phyloP scores from a whole-genome alignment of 1,140 invertebrate species.

The Sitophilus oryzae region DNA sequence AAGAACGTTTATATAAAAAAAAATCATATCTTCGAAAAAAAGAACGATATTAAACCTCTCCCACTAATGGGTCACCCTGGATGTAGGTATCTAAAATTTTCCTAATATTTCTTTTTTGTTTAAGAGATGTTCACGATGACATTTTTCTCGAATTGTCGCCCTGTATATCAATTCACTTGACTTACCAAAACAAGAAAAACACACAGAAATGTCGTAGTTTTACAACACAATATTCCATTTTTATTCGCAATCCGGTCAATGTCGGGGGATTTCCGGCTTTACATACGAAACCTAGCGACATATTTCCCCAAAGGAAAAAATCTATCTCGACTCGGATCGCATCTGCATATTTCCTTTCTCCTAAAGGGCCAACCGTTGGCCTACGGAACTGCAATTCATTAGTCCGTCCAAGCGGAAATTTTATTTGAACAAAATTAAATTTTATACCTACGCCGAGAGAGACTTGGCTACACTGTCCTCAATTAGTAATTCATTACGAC shows the following conservation, averaged over 20 bases:
- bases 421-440: conserved; percentile 7
- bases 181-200: too few species aligned
- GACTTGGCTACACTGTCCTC: conserved; percentile 2
- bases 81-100: too few species aligned
- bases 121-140: too few species aligned
- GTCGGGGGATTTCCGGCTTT: background rate
- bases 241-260: background rate
- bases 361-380: background rate
- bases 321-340: background rate
- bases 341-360: background rate
- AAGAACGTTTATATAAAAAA: too few species aligned
- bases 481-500: conserved; percentile 6
- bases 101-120: too few species aligned
- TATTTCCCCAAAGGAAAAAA: background rate
- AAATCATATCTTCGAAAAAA: too few species aligned
- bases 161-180: too few species aligned
- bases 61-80: too few species aligned
- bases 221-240: conserved; percentile 2
- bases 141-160: too few species aligned
- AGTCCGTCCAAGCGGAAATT: background rate
- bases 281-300: background rate
- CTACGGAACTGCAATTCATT: conserved; percentile 3
- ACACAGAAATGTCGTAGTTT: too few species aligned
- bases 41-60: too few species aligned
- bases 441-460: conserved; percentile 8